These are phyloP conservation scores for Podilymbus podiceps DNA, from an alignment of 2,113 vertebrate genomes.

Conservation along the genomic window DNA sequence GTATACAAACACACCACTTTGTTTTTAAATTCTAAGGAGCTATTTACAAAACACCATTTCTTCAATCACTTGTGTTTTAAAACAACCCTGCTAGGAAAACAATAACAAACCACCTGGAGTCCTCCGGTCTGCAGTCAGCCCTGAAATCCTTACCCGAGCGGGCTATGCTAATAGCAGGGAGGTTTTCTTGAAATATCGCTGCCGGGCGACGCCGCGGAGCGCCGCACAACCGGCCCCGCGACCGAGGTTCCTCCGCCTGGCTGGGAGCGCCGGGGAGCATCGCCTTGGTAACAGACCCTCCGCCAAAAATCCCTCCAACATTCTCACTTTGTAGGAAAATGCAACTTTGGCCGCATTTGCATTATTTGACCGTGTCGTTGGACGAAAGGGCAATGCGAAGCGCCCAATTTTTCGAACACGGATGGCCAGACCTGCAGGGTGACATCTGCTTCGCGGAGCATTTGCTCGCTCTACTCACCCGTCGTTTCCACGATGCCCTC, in stretches of 20 bases:
- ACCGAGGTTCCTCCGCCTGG: background rate
- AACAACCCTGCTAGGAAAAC: background rate
- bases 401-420: fast-evolving
- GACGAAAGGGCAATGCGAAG: background rate
- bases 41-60: background rate
- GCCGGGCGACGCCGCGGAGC: background rate
- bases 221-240: fast-evolving
- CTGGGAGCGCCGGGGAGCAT: fast-evolving
- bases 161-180: no score
- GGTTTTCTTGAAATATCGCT: background rate
- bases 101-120: background rate
- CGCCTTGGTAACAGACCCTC: background rate
- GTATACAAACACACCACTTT: background rate
- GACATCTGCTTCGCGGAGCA: background rate
- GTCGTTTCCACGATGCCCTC: constrained; percentile 99
- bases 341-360: background rate
- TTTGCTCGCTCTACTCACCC: constrained; percentile 78
- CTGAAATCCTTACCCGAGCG: fast-evolving
- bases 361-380: fast-evolving
- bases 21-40: background rate
- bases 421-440: fast-evolving
- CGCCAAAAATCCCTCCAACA: background rate
- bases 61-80: background rate
- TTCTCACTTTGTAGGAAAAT: no score
- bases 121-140: background rate